A percentile compares a stretch with the other conserved stretches of the same genome.
Evolutionary conservation across 2,888 invertebrate genomes (phyloP).

Genomic region (Nasonia oneida): DNA sequence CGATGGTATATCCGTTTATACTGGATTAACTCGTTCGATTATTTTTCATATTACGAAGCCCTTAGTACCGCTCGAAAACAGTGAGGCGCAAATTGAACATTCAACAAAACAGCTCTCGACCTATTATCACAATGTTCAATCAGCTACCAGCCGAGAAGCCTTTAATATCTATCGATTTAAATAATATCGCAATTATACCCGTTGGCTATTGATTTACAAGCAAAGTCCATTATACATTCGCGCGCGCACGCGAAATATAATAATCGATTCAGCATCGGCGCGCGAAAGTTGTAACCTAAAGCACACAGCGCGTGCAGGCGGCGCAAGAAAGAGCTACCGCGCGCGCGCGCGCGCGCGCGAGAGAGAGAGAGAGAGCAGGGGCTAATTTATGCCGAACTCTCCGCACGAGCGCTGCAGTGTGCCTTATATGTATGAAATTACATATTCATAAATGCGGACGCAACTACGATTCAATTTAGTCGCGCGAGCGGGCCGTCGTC

Average conservation of each 20-base stretch:
- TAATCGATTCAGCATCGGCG: constrained; percentile 40
- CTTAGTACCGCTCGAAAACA: background rate
- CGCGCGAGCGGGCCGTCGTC: background rate
- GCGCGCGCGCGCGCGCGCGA: background rate
- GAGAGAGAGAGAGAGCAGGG: background rate
- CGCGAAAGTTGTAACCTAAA: constrained; percentile 48
- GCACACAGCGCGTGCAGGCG: background rate
- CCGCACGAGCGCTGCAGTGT: background rate
- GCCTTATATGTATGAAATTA: constrained; percentile 47
- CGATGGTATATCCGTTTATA: background rate
- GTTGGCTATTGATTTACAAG: constrained; percentile 37
- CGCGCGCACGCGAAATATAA: background rate
- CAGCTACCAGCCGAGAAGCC: background rate
- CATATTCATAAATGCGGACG: constrained; percentile 62
- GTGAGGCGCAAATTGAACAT: background rate
- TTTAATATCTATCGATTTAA: constrained; percentile 23
- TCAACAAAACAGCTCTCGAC: background rate
- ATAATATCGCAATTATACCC: constrained; percentile 49
- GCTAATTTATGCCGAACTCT: constrained; percentile 56
- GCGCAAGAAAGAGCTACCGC: constrained; percentile 6
- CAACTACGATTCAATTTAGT: constrained; percentile 60
- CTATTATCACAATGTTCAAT: constrained; percentile 27
- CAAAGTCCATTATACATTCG: constrained; percentile 22
- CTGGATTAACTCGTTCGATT: background rate
- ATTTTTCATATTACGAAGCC: too few relatives aligned